Evolutionary conservation across 2,888 invertebrate species (phyloP), one percentile per base, ranked within the genome.

Genomic region (Drosophila mayaguana): DNA sequence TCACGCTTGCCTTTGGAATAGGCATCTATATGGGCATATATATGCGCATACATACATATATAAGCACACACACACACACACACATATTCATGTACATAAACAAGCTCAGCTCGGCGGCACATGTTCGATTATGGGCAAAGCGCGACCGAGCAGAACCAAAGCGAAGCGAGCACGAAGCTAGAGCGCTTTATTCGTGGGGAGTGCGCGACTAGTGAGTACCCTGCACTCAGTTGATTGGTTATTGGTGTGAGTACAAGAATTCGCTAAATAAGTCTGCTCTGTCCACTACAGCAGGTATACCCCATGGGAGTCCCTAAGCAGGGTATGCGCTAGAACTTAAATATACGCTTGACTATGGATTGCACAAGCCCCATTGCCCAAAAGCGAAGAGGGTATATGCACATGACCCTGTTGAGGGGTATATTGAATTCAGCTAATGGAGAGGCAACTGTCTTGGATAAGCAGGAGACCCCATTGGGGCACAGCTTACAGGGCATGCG

Each of bases 101-200:
- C 11, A 9, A 18, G 16, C 65, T 6, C 1, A 18, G 48, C 38
- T 48, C 28, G 6, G 38, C 22, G 67, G 75, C 74, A 86, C 78
- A 87, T 84, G 79, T 80, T 80, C 84, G 75, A 81, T 89, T 83
- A 78, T 80, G 75, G 72, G 60, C 76, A 73, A 78, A 88, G 72
- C 61, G 88, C 88, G 87, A 82, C 91, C 91, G 90, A 91, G 89
- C 91, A 90, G 90, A 91, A 91, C 91, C 85, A 77, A 75, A 72
- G 79, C 22, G 32, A 54, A 40, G 38, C n/a, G 5, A 46, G 36
- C 36, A 54, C 34, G 20, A 38, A 2, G 14, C 16, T n/a, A 40
- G 42, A 38, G 18, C 20, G 8, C 20, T 1, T 7, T 1, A 16
- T 14, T 11, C 12, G 16, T 9, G 4, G 32, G 20, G 16, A 14